These are phyloP conservation scores for Drosophila tanythrix DNA, from an alignment of 2,888 invertebrate genomes.

Conservation along the genomic window DNA sequence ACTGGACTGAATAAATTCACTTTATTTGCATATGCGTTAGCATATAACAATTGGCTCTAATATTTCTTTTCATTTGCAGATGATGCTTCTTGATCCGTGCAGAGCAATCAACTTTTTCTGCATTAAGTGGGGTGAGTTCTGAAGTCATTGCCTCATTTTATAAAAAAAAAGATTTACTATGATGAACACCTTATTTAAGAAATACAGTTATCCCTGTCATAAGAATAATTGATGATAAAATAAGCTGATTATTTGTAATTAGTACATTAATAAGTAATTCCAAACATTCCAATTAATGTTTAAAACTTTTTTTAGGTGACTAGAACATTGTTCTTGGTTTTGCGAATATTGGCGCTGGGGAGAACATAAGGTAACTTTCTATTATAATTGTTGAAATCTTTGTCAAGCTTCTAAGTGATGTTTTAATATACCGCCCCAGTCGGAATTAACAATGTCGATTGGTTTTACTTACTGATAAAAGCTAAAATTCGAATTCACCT, in stretches of 20 bases:
- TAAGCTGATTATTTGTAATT: constrained; percentile 31
- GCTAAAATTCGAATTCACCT: neutral
- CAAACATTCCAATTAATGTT: neutral
- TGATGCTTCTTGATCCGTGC: neutral
- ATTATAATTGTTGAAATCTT: neutral
- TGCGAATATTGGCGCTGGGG: neutral
- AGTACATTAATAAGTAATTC: constrained; percentile 13
- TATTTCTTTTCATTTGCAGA: constrained; percentile 4
- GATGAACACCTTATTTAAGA: constrained; percentile 58
- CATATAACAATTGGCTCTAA: neutral
- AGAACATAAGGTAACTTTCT: constrained; percentile 32
- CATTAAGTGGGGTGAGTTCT: constrained; percentile 20
- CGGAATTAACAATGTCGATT: constrained; percentile 55
- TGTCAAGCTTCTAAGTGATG: constrained; percentile 29
- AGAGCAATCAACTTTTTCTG: no score
- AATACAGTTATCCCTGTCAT: constrained; percentile 70
- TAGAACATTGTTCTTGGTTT: neutral
- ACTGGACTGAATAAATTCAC: constrained; percentile 20
- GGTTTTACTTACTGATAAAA: constrained; percentile 43
- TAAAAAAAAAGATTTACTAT: neutral
- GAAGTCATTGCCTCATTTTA: neutral
- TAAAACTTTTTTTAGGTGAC: neutral
- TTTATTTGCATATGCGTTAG: neutral
- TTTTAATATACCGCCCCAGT: constrained; percentile 55
- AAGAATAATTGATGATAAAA: constrained; percentile 65